Evolutionary conservation across 2,888 invertebrate genomes (phyloP).

Genomic region (Pachydiplax longipennis): DNA sequence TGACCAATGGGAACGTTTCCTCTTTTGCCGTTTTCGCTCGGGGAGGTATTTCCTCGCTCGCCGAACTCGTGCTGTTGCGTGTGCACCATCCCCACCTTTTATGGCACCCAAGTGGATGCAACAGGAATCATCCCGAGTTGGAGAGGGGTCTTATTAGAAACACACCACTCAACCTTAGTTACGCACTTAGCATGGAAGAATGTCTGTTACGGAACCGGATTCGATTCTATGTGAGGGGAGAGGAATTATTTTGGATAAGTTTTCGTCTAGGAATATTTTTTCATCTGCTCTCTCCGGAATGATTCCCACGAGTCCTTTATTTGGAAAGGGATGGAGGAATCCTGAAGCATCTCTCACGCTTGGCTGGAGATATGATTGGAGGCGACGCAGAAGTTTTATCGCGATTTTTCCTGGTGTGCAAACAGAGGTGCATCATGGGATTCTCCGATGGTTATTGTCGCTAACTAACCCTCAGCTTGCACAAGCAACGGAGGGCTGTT

Average conservation of each 20-base stretch:
- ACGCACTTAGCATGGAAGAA: not conserved
- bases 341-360: not conserved
- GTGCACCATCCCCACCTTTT: not conserved
- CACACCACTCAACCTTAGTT: not conserved
- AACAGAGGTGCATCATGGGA: not conserved
- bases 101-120: not conserved
- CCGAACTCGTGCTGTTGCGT: not conserved
- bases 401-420: not conserved
- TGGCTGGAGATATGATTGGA: not conserved
- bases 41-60: not conserved
- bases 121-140: not conserved
- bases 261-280: not conserved
- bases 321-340: not conserved
- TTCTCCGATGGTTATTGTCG: not conserved
- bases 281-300: not conserved
- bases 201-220: not conserved
- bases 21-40: not conserved
- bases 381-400: not conserved
- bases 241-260: not conserved
- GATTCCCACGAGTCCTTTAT: not conserved
- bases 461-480: not conserved
- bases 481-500: not conserved
- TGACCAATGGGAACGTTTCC: not conserved
- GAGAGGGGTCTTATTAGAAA: not conserved
- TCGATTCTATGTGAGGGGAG: not conserved